Conservation (phyloP, 2,888 invertebrate genomes). For the Lasioglossum morio region DNA sequence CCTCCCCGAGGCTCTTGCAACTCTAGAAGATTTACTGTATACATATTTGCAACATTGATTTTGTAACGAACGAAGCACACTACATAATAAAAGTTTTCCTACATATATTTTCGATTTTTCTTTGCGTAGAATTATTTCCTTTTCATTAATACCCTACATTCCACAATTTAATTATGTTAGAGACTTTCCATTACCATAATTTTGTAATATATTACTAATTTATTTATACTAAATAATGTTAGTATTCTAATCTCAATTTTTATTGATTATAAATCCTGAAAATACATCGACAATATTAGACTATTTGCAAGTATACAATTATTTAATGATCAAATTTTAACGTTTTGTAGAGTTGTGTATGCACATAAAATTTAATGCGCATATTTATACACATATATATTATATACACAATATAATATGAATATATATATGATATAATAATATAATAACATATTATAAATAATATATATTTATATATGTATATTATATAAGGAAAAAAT, state of each 20-base stretch:
- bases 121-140: slow-evolving; percentile 2
- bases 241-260: slow-evolving; percentile 3
- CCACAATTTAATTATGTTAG: background rate
- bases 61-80: background rate
- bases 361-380: background rate
- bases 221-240: background rate
- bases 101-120: background rate
- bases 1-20: too few species aligned
- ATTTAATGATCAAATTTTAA: slow-evolving; percentile 13
- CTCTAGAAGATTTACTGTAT: too few species aligned
- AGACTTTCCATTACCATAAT: background rate
- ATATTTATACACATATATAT: background rate
- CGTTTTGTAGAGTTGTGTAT: slow-evolving; percentile 1
- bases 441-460: background rate
- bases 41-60: background rate
- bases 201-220: background rate
- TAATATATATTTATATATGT: background rate
- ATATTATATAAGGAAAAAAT: background rate
- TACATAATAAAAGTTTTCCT: background rate
- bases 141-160: background rate
- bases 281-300: background rate
- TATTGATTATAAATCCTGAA: background rate
- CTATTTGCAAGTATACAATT: slow-evolving; percentile 8
- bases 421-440: background rate
- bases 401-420: background rate